A percentile compares a stretch with the other conserved stretches of the same genome.
phyloP scores from a whole-genome alignment of 1,140 invertebrate species.

The Phymastichus coffea region DNA sequence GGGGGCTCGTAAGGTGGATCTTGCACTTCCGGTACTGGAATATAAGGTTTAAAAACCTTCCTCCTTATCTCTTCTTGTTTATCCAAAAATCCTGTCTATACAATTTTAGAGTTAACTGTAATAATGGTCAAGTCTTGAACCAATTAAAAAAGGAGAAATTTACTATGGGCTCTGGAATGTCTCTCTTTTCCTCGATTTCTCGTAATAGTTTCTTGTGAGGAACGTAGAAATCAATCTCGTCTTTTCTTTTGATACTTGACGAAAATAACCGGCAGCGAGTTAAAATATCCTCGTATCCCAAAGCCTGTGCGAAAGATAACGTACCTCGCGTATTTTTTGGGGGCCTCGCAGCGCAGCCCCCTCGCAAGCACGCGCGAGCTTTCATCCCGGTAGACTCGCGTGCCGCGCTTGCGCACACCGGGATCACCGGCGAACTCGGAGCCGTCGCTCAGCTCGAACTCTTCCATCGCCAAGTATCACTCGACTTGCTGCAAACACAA shows the following conservation, averaged over 20 bases:
- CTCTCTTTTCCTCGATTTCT: conserved; percentile 58
- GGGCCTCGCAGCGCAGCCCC: too few relatives aligned
- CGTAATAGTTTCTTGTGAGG: conserved; percentile 61
- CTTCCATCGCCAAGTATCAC: too few relatives aligned
- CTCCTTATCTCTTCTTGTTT: conserved; percentile 33
- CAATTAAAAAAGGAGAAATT: too few relatives aligned
- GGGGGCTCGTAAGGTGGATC: conserved; percentile 2
- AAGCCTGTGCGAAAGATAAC: neutral
- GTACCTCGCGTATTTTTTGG: too few relatives aligned
- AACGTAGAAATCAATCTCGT: conserved; percentile 59
- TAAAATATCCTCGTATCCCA: neutral
- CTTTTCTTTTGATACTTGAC: conserved; percentile 14
- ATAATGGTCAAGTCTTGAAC: neutral
- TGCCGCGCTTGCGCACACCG: too few relatives aligned
- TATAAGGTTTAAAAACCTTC: conserved; percentile 25
- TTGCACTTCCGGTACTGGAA: neutral
- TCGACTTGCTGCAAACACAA: too few relatives aligned
- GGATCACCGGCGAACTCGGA: too few relatives aligned
- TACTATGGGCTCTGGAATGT: conserved; percentile 59
- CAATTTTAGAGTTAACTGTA: too few relatives aligned
- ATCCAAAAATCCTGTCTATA: conserved; percentile 34
- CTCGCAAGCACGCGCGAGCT: too few relatives aligned
- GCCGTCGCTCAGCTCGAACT: too few relatives aligned
- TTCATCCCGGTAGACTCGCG: too few relatives aligned
- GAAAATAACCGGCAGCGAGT: neutral